A percentile compares a stretch with the other conserved stretches of the same genome.
Conservation (phyloP, 2,113 vertebrate species). For the Morone saxatilis region DNA sequence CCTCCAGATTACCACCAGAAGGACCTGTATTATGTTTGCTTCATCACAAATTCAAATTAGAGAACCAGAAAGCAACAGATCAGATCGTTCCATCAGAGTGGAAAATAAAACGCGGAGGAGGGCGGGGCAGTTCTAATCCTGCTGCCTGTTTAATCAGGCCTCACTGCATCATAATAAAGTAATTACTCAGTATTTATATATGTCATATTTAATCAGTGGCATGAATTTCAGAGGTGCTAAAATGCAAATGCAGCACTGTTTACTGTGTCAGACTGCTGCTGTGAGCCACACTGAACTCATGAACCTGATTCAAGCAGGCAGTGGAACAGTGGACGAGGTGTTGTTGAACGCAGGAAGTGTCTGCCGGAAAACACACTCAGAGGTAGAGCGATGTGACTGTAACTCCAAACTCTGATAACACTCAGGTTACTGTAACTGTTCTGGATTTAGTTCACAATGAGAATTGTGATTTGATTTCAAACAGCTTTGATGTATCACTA, state of each 20-base stretch:
- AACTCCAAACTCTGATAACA: neutral
- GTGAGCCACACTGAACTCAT: neutral
- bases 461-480: neutral
- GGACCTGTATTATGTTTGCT: neutral
- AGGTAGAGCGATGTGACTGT: neutral
- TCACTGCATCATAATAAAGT: conserved; percentile 30
- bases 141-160: conserved; percentile 45
- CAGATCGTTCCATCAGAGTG: neutral
- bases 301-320: conserved; percentile 23
- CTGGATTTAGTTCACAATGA: neutral
- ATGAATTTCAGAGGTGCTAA: conserved; percentile 14
- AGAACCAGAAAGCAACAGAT: neutral
- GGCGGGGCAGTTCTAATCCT: neutral
- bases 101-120: neutral
- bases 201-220: conserved; percentile 36
- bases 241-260: conserved; percentile 10
- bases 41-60: neutral
- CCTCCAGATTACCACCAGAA: too few relatives aligned
- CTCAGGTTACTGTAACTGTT: neutral
- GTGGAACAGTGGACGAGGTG: neutral
- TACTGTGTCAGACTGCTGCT: neutral
- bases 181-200: conserved; percentile 35
- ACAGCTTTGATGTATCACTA: neutral
- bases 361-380: neutral
- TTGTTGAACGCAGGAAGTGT: neutral